Conservation (phyloP, 1,140 invertebrate species). For the Aphaenogaster rudis region DNA sequence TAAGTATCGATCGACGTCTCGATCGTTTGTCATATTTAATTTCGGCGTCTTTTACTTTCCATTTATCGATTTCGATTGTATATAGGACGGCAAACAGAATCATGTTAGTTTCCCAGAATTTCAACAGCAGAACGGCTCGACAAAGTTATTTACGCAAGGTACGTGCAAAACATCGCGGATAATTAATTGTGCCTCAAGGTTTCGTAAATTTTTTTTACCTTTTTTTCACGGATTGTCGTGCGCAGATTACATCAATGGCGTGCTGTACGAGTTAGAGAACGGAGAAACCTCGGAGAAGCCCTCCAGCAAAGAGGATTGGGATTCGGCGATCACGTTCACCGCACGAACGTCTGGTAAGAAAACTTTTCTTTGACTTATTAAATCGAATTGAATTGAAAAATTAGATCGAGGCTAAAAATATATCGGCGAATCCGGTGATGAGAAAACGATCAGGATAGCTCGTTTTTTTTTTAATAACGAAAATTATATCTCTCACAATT, state of each 20-base stretch:
- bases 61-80: constrained; percentile 44
- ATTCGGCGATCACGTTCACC: constrained; percentile 95
- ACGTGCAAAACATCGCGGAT: constrained; percentile 71
- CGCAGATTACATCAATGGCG: constrained; percentile 93
- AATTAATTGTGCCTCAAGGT: neutral
- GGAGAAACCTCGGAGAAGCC: constrained; percentile 88
- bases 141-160: constrained; percentile 95
- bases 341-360: constrained; percentile 93
- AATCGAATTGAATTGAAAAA: constrained; percentile 27
- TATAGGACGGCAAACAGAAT: constrained; percentile 93
- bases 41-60: neutral
- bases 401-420: neutral
- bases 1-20: constrained; percentile 60
- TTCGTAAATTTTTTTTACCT: neutral
- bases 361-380: constrained; percentile 12
- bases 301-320: constrained; percentile 90
- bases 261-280: constrained; percentile 91
- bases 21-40: neutral
- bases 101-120: constrained; percentile 95
- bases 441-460: neutral
- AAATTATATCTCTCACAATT: constrained; percentile 20
- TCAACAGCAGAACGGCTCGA: constrained; percentile 94
- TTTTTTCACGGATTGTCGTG: constrained; percentile 46
- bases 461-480: neutral
- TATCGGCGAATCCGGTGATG: constrained; percentile 18